These are phyloP conservation scores for Drosophila sucinea DNA, from an alignment of 1,140 invertebrate genomes.

Conservation along the genomic window DNA sequence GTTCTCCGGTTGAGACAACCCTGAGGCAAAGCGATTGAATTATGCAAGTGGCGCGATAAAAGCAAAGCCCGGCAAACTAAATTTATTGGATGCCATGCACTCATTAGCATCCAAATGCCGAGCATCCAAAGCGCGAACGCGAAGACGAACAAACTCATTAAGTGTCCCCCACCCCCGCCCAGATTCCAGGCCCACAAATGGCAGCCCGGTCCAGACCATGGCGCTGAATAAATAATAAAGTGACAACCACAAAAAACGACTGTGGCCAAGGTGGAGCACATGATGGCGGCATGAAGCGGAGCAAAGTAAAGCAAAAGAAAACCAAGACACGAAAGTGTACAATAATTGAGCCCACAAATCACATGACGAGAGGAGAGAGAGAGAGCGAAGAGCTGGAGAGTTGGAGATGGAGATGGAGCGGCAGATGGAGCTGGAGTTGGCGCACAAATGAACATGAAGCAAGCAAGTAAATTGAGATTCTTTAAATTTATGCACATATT, in stretches of 20 bases:
- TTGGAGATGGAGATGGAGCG: background rate
- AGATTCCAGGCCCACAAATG: conserved; percentile 24
- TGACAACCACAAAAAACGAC: conserved; percentile 81
- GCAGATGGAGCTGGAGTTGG: conserved; percentile 38
- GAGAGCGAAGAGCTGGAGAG: background rate
- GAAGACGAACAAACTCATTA: conserved; percentile 78
- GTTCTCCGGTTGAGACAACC: background rate
- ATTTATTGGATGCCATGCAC: conserved; percentile 81
- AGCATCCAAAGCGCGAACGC: conserved; percentile 47
- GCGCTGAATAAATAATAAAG: conserved; percentile 81
- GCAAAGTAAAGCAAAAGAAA: conserved; percentile 7
- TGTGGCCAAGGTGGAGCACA: conserved; percentile 55
- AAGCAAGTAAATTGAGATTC: conserved; percentile 77
- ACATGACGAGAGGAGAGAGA: conserved; percentile 37
- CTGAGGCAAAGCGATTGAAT: conserved; percentile 55
- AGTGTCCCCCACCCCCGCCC: conserved; percentile 36
- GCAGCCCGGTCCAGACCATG: conserved; percentile 63
- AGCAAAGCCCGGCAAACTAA: conserved; percentile 77
- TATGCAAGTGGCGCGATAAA: conserved; percentile 79
- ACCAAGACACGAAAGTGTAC: conserved; percentile 62
- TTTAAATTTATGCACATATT: conserved; percentile 81
- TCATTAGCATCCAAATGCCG: conserved; percentile 79
- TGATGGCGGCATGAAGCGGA: conserved; percentile 27
- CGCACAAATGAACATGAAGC: conserved; percentile 69
- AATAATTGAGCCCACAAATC: conserved; percentile 80